Evolutionary conservation across 2,888 invertebrate species (phyloP).

Genomic region (Tethea ocularis): DNA sequence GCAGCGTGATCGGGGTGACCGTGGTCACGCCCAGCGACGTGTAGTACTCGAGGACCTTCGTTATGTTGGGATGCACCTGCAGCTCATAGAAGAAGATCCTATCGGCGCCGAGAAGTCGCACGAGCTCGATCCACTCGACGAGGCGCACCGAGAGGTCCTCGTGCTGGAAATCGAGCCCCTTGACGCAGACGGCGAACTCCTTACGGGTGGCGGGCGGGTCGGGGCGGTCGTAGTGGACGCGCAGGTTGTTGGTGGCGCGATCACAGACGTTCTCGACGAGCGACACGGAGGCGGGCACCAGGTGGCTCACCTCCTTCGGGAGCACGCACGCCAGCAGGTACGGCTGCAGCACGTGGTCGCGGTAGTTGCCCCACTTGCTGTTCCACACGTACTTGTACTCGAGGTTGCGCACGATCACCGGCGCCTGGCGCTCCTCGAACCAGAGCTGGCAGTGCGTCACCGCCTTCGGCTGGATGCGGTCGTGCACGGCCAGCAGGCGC

Average conservation of each 20-base stretch:
- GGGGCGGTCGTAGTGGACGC: constrained; percentile 91
- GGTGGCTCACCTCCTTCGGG: constrained; percentile 88
- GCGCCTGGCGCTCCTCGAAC: constrained; percentile 93
- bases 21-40: constrained; percentile 86
- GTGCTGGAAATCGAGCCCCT: constrained; percentile 96
- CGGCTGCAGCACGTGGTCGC: constrained; percentile 95
- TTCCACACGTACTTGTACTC: constrained; percentile 98
- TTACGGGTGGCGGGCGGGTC: constrained; percentile 81
- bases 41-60: constrained; percentile 90
- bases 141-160: constrained; percentile 95
- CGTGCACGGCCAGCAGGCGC: constrained; percentile 94
- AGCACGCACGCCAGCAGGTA: constrained; percentile 95
- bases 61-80: constrained; percentile 96
- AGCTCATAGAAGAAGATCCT: constrained; percentile 96
- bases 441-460: constrained; percentile 94
- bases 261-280: constrained; percentile 94
- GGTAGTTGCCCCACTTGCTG: constrained; percentile 97
- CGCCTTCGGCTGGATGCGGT: constrained; percentile 92
- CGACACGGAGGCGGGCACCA: constrained; percentile 92
- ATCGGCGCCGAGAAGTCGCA: constrained; percentile 93
- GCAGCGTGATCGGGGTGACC: constrained; percentile 91
- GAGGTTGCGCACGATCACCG: constrained; percentile 90
- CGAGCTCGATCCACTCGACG: constrained; percentile 97
- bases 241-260: constrained; percentile 92
- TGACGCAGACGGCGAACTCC: constrained; percentile 96